phyloP scores from a whole-genome alignment of 2,113 vertebrate genomes.

The Chaenogobius annularis region DNA sequence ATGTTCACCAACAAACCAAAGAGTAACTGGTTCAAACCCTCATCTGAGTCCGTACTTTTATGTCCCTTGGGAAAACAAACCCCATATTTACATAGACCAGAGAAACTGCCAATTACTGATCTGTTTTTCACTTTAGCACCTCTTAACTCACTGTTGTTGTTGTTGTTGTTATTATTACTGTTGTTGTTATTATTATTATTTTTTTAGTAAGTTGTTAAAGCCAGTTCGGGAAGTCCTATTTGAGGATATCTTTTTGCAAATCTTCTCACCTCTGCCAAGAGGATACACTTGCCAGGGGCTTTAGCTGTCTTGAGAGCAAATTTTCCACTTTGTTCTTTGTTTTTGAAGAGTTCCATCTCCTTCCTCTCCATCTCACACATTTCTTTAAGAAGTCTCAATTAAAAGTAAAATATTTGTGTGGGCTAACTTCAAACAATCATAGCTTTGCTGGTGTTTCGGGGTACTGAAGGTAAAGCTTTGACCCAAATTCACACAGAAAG shows the following conservation, averaged over 20 bases:
- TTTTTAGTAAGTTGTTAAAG: not conserved
- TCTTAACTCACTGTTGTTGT: no score
- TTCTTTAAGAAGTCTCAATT: slow-evolving; percentile 55
- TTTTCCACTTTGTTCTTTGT: slow-evolving; percentile 27
- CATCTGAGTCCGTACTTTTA: not conserved
- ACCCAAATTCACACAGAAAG: slow-evolving; percentile 68
- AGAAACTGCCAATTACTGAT: not conserved
- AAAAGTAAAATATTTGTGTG: slow-evolving; percentile 56
- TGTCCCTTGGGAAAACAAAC: not conserved
- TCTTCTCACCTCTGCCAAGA: slow-evolving; percentile 1
- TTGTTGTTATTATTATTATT: not conserved
- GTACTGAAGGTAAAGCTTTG: slow-evolving; percentile 49
- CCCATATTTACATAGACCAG: not conserved
- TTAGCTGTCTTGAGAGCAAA: slow-evolving; percentile 30
- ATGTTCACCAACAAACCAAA: not conserved
- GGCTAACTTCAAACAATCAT: slow-evolving; percentile 63
- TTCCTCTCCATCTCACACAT: slow-evolving; percentile 39
- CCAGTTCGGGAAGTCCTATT: not conserved
- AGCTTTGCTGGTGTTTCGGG: slow-evolving; percentile 44
- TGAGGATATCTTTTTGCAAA: not conserved
- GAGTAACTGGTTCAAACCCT: not conserved
- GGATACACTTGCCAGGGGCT: slow-evolving; percentile 9
- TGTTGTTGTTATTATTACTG: no score
- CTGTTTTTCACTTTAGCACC: not conserved
- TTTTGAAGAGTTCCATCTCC: slow-evolving; percentile 32